These are phyloP conservation scores for Bombus huntii DNA, from an alignment of 1,140 invertebrate species.

Conservation along the genomic window DNA sequence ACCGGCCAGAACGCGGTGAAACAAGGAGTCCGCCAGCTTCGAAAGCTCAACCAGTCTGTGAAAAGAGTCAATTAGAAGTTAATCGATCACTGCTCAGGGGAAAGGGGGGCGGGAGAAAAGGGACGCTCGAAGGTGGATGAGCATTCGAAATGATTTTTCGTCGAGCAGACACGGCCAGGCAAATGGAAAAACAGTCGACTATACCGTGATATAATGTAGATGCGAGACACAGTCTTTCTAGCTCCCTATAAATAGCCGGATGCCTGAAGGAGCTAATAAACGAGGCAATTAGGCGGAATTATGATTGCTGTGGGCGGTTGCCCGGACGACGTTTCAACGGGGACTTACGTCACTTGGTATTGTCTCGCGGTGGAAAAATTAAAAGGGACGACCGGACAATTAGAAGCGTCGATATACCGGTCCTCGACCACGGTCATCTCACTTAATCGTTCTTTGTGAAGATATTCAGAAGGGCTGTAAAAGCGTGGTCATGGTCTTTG, in stretches of 20 bases:
- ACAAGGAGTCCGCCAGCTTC: slow-evolving; percentile 22
- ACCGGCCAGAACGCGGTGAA: slow-evolving; percentile 30
- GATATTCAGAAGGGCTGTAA: not conserved
- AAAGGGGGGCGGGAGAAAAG: too few relatives aligned
- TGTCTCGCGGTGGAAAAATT: slow-evolving; percentile 49
- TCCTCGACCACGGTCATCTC: not conserved
- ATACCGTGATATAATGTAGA: not conserved
- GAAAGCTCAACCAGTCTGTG: not conserved
- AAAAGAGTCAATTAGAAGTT: slow-evolving; percentile 62
- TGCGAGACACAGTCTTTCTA: not conserved
- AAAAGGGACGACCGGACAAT: slow-evolving; percentile 53
- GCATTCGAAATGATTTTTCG: slow-evolving; percentile 8
- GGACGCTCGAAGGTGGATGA: not conserved
- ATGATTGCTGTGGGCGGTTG: slow-evolving; percentile 62
- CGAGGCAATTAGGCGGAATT: slow-evolving; percentile 67
- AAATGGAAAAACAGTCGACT: not conserved
- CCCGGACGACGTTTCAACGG: slow-evolving; percentile 45
- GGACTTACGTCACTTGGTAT: slow-evolving; percentile 62
- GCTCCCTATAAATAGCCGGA: slow-evolving; percentile 61
- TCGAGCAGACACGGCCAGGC: not conserved
- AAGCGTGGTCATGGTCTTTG: slow-evolving; percentile 3
- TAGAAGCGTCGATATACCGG: slow-evolving; percentile 35
- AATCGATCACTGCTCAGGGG: slow-evolving; percentile 39
- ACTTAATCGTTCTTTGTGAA: slow-evolving; percentile 17
- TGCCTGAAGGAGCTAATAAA: slow-evolving; percentile 61